Evolutionary conservation across 2,113 vertebrate species (phyloP).

Genomic region (Opisthocomus hoazin): DNA sequence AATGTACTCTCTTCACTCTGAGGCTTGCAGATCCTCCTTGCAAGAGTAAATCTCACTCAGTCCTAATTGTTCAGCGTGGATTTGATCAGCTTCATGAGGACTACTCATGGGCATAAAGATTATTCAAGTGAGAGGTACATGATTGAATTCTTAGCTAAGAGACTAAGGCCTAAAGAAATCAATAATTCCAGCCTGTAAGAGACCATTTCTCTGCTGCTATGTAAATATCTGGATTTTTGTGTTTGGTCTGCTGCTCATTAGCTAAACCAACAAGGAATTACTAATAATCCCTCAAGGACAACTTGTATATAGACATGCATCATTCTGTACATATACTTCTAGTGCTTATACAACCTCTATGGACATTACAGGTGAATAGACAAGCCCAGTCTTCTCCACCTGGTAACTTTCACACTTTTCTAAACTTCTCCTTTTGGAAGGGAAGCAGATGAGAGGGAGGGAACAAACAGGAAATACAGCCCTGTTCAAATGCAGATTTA

Average conservation of each 20-base stretch:
- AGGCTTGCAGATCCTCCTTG: background rate
- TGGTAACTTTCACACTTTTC: background rate
- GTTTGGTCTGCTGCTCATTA: background rate
- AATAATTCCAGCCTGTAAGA: background rate
- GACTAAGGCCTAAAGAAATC: background rate
- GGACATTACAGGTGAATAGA: background rate
- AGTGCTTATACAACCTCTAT: background rate
- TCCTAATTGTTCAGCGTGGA: background rate
- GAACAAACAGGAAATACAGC: background rate
- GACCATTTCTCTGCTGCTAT: background rate
- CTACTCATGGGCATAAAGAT: background rate
- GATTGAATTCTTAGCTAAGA: background rate
- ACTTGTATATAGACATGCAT: background rate
- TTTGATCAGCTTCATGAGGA: background rate
- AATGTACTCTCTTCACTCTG: background rate
- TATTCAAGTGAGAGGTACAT: background rate
- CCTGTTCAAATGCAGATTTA: background rate
- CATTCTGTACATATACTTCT: background rate
- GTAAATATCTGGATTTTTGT: background rate
- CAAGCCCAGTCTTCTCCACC: background rate
- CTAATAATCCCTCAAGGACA: slow-evolving; percentile 2
- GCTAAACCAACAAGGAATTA: slow-evolving; percentile 14
- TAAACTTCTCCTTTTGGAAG: background rate
- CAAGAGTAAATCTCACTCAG: background rate
- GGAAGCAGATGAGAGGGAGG: background rate